Evolutionary conservation across 2,888 invertebrate species (phyloP), one percentile per base, ranked within the genome.

Genomic region (Morpho helenor): DNA sequence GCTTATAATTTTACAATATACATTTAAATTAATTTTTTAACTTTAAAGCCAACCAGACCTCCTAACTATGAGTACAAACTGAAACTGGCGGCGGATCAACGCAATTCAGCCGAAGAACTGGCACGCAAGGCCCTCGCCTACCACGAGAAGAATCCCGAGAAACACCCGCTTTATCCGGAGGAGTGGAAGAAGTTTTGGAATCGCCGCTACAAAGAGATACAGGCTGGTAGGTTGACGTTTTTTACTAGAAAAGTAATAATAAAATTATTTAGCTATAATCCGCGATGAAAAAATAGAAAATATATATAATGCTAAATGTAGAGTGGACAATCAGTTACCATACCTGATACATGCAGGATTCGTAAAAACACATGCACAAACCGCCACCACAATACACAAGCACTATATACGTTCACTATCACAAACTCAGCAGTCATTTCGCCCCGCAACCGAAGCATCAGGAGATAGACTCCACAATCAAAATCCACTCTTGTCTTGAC

Each of bases 151-250:
- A 95, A 96, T 74, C 97, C 97, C 0, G 97, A 97, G 75, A 96
- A 96, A 67, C 97, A 97, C 83, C 97, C 97, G 0, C 92, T 95
- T 3, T 97, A 97, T 77, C 95, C 96, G 0, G 96, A 96, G 50
- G 97, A 97, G 76, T 97, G 97, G 97, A 96, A 96, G 75, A 94
- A 94, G 75, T 97, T 96, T 78, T 97, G 97, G 97, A 96, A 96
- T 77, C 91, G 92, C 8, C 93, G 96, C 1, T 96, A 95, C 76
- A 95, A 95, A 76, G 96, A 96, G 79, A 84, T 96, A 54, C 95
- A 95, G 76, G 83, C 91, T n/a, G 89, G 93, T 87, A 59, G 65
- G 74, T 63, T 8, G 16, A 23, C 8, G 9, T 8, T 44, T 46
- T 7, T 4, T 8, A 5, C 8, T 10, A 46, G 8, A 47, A 40